Evolutionary conservation across 1,140 invertebrate genomes (phyloP).

Genomic region (Grapholita molesta): DNA sequence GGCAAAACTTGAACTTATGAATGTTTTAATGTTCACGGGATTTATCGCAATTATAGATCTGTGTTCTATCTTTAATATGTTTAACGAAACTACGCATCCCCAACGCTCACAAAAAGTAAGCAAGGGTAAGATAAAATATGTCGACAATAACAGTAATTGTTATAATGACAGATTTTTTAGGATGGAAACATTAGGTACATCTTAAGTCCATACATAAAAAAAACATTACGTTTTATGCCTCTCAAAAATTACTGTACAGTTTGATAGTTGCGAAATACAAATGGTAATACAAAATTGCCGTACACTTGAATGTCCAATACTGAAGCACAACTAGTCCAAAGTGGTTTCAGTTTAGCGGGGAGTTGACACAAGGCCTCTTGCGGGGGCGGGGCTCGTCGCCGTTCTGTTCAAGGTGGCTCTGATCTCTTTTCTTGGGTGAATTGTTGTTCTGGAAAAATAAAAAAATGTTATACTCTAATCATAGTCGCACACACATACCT

Average conservation of each 20-base stretch:
- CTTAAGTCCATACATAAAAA: no score
- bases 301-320: constrained; percentile 62
- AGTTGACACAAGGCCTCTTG: constrained; percentile 72
- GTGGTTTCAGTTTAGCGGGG: constrained; percentile 59
- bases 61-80: no score
- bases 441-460: constrained; percentile 67
- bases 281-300: constrained; percentile 54
- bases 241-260: constrained; percentile 48
- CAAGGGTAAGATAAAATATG: no score
- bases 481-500: no score
- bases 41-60: no score
- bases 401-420: constrained; percentile 67
- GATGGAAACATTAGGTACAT: no score
- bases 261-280: constrained; percentile 54
- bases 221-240: constrained; percentile 20
- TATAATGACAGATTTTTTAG: no score
- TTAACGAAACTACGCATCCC: no score
- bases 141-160: no score
- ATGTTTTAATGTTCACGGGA: no score
- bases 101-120: no score
- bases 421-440: constrained; percentile 78
- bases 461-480: constrained; percentile 1
- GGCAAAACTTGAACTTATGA: no score
- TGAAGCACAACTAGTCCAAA: constrained; percentile 51
- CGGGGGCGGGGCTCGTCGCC: constrained; percentile 66